These are phyloP conservation scores for Eurypyga helias DNA, from an alignment of 2,113 vertebrate genomes.

Conservation along the genomic window DNA sequence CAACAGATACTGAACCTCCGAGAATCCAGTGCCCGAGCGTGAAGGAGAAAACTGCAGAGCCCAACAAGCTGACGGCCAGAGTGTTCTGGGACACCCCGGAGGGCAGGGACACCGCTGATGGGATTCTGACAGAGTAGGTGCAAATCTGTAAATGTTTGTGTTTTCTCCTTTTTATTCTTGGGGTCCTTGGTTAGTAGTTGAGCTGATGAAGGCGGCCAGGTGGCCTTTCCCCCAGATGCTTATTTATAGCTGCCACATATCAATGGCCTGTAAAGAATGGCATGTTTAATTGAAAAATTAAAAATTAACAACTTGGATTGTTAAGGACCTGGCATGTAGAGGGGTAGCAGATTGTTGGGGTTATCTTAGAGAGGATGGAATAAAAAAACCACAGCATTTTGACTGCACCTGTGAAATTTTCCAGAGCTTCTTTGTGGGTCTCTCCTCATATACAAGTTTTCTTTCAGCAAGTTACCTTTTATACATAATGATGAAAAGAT, in stretches of 20 bases:
- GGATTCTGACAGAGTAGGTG: slow-evolving; percentile 96
- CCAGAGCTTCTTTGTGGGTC: background rate
- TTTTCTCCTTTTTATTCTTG: background rate
- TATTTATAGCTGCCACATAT: background rate
- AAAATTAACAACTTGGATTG: background rate
- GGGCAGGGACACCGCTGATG: slow-evolving; percentile 93
- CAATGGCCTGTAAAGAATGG: background rate
- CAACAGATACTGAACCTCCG: slow-evolving; percentile 88
- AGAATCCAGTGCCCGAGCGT: slow-evolving; percentile 93
- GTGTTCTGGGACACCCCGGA: slow-evolving; percentile 96
- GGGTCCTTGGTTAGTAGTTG: background rate
- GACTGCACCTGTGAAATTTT: background rate
- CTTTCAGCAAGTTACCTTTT: background rate
- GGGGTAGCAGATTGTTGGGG: background rate
- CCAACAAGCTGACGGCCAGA: slow-evolving; percentile 91
- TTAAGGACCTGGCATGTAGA: background rate
- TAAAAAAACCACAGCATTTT: background rate
- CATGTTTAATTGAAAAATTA: background rate
- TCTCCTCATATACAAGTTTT: background rate
- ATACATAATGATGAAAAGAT: background rate
- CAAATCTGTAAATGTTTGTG: background rate
- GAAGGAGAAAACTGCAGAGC: slow-evolving; percentile 93
- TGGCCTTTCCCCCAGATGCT: background rate
- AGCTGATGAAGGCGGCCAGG: background rate
- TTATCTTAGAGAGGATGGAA: background rate